Conservation (phyloP, 2,888 invertebrate species). For the Limnephilus auricula region DNA sequence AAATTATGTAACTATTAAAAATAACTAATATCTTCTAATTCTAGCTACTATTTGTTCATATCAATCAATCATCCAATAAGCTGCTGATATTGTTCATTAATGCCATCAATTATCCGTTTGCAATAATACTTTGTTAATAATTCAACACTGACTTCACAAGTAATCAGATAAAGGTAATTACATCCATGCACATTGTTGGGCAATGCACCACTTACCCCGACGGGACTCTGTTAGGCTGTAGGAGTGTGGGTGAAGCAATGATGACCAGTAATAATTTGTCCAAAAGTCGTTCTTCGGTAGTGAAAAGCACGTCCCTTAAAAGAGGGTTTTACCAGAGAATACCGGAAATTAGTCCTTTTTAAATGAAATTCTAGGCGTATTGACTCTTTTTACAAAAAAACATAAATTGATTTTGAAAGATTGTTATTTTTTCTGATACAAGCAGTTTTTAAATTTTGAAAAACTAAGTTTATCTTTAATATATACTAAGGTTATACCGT, state of each 20-base stretch:
- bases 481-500: too few relatives aligned
- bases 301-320: too few relatives aligned
- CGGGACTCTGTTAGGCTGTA: not conserved
- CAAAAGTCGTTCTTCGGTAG: not conserved
- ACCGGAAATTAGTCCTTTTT: too few relatives aligned
- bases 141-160: not conserved
- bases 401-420: too few relatives aligned
- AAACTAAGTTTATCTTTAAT: too few relatives aligned
- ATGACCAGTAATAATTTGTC: not conserved
- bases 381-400: too few relatives aligned
- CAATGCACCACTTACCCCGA: not conserved
- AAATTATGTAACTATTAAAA: too few relatives aligned
- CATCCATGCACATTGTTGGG: not conserved
- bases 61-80: not conserved
- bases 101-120: not conserved
- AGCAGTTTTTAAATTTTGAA: too few relatives aligned
- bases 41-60: not conserved
- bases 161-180: not conserved
- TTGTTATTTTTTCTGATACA: too few relatives aligned
- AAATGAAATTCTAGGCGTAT: too few relatives aligned
- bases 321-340: too few relatives aligned
- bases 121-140: not conserved
- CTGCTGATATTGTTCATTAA: not conserved
- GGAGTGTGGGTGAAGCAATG: not conserved
- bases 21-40: not conserved